A percentile compares a stretch with the other conserved stretches of the same genome.
Conservation (phyloP, 2,888 invertebrate genomes). For the Chloroclysta siterata region DNA sequence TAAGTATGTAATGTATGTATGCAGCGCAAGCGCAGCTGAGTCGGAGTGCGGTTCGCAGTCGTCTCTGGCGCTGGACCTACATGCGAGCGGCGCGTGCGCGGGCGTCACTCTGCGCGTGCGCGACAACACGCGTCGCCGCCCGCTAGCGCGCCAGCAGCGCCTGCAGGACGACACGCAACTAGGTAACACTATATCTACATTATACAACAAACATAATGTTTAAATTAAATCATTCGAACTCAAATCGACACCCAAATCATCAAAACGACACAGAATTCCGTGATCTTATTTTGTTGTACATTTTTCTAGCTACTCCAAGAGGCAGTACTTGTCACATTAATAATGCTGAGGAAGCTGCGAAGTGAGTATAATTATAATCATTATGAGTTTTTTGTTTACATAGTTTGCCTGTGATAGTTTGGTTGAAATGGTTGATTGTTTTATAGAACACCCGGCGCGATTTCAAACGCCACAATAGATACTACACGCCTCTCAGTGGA, state of each 20-base stretch:
- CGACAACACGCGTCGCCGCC: conserved; percentile 89
- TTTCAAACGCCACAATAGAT: conserved; percentile 15
- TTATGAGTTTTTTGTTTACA: not conserved
- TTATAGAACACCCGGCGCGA: conserved; percentile 23
- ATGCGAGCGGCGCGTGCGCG: conserved; percentile 82
- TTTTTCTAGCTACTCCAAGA: conserved; percentile 62
- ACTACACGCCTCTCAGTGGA: conserved; percentile 56
- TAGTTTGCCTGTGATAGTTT: too few relatives aligned
- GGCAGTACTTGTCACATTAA: conserved; percentile 64
- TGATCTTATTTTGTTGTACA: conserved; percentile 19
- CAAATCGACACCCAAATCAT: too few relatives aligned
- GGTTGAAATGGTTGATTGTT: conserved; percentile 3
- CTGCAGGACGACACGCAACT: conserved; percentile 88
- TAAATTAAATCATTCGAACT: too few relatives aligned
- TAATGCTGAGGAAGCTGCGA: conserved; percentile 57
- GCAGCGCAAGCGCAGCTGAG: conserved; percentile 75
- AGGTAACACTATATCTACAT: conserved; percentile 62
- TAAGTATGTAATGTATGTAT: not conserved
- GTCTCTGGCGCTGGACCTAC: conserved; percentile 91
- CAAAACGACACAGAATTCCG: too few relatives aligned
- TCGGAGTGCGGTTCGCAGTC: conserved; percentile 86
- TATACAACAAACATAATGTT: too few relatives aligned
- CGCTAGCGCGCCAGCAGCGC: conserved; percentile 90
- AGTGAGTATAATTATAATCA: conserved; percentile 52
- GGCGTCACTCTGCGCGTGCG: conserved; percentile 85